Evolutionary conservation across 2,888 invertebrate genomes (phyloP), one percentile per base, ranked within the genome.

Genomic region (Chloromyia formosa): DNA sequence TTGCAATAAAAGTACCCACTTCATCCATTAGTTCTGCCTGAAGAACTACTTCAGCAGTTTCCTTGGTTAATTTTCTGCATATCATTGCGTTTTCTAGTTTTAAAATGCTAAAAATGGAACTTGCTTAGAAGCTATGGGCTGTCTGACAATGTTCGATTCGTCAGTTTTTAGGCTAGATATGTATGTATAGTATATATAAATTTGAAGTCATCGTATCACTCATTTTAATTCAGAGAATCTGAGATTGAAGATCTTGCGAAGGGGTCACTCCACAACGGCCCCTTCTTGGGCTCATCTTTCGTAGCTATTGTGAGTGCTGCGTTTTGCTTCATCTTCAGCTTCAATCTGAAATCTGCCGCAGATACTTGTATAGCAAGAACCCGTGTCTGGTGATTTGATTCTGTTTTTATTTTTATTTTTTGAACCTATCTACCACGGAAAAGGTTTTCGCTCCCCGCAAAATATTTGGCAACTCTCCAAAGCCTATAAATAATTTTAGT

Each of bases 41-140:
- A 71, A 71, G 71, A 56, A 71, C 71, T 71, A 71, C 71, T 71
- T 71, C 71, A 71, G 71, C 71, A 71, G 71, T 71, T 71, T 71
- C 71, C 58, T 56, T 58, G 58, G 40, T 12, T 58, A 56, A 71
- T 71, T 71, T 71, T 71, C 56, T 71, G 71, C 71, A 71, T 40
- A 71, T 56, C 56, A 56, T 71, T 35, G 56, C 56, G 35, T 58
- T 71, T 53, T 58, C 58, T 58, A 56, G 56, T 71, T 66, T 66
- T 66, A 66, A 66, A 35, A 35, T 45, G 66, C 22, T 66, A 49
- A 66, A 20, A 12, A 49, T 35, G 23, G 66, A 35, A 20, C 66
- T 20, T 20, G 49, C 49, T 49, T 12, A 35, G 27, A 35, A 35
- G 27, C 27, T 35, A n/a, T n/a, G 14, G 35, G 53, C 54, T 35